phyloP scores from a whole-genome alignment of 2,888 invertebrate species.

The Ochlodes sylvanus region DNA sequence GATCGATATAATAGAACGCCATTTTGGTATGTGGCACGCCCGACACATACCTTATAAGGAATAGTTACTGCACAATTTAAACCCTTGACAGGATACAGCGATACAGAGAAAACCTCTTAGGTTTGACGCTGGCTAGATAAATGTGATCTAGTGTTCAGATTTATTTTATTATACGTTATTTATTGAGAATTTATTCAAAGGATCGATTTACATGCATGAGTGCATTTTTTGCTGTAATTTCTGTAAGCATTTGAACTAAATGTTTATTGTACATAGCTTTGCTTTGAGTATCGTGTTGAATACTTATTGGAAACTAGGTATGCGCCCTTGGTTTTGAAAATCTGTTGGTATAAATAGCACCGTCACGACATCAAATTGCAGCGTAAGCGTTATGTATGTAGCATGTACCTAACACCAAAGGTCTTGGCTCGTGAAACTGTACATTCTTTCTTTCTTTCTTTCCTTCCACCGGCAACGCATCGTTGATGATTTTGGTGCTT shows the following conservation, averaged over 20 bases:
- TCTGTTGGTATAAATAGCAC: too few species aligned
- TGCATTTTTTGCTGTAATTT: not conserved
- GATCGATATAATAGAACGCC: constrained; percentile 16
- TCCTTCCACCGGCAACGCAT: too few species aligned
- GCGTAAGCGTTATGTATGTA: too few species aligned
- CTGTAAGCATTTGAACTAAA: not conserved
- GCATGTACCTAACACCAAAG: too few species aligned
- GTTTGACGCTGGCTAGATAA: constrained; percentile 6
- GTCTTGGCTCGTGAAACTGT: too few species aligned
- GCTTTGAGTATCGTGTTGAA: not conserved
- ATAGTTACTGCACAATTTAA: constrained; percentile 18
- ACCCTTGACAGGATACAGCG: constrained; percentile 16
- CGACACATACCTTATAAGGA: constrained; percentile 17
- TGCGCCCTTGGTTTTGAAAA: not conserved
- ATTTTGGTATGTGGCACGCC: constrained; percentile 17
- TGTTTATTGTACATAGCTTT: not conserved
- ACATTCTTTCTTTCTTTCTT: too few species aligned
- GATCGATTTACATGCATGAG: constrained; percentile 5
- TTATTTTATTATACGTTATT: constrained; percentile 9
- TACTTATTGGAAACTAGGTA: not conserved
- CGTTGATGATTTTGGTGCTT: too few species aligned
- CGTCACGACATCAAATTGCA: too few species aligned
- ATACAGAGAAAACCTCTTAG: constrained; percentile 22
- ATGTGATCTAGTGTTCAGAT: constrained; percentile 1
- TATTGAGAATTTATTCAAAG: constrained; percentile 7